A percentile compares a stretch with the other conserved stretches of the same genome.
phyloP scores from a whole-genome alignment of 2,888 invertebrate species.

The Lordiphosa andalusiaca region DNA sequence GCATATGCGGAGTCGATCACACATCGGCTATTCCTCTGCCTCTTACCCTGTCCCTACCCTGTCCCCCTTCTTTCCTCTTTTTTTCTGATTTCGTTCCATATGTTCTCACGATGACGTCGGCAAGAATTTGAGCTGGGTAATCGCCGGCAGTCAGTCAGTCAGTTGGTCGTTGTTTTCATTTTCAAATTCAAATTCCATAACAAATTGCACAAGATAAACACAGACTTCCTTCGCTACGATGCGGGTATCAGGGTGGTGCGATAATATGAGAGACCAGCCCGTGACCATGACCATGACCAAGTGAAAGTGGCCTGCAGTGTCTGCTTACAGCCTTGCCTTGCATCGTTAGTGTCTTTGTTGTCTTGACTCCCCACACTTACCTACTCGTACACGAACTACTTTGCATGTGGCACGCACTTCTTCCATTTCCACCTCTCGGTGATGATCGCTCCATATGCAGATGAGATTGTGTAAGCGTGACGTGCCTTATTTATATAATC shows the following conservation, averaged over 20 bases:
- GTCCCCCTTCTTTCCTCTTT: constrained; percentile 42
- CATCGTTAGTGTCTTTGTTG: constrained; percentile 18
- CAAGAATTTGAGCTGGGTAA: constrained; percentile 45
- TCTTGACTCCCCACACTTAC: constrained; percentile 9
- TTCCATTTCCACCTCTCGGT: constrained; percentile 14
- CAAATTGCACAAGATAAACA: constrained; percentile 61
- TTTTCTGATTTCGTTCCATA: constrained; percentile 17
- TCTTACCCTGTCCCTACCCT: constrained; percentile 8
- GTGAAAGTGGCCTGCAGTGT: constrained; percentile 58
- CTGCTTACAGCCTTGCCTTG: constrained; percentile 40
- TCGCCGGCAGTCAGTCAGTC: constrained; percentile 47
- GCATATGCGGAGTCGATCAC: constrained; percentile 9
- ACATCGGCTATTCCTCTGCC: not conserved
- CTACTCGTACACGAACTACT: constrained; percentile 15
- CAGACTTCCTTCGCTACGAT: constrained; percentile 31
- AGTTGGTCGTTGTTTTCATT: constrained; percentile 48
- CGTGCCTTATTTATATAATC: constrained; percentile 54
- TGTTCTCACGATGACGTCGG: constrained; percentile 41
- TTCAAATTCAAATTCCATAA: constrained; percentile 71
- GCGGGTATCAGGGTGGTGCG: constrained; percentile 34
- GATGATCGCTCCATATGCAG: constrained; percentile 41
- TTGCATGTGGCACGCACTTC: constrained; percentile 38
- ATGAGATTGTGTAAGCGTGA: constrained; percentile 41
- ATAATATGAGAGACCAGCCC: constrained; percentile 38
- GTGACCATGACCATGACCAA: constrained; percentile 71